Percentiles rank a stretch among this genome's conserved stretches.
These are phyloP conservation scores for Paratilapia polleni DNA, from an alignment of 2,113 vertebrate genomes.

Conservation along the genomic window DNA sequence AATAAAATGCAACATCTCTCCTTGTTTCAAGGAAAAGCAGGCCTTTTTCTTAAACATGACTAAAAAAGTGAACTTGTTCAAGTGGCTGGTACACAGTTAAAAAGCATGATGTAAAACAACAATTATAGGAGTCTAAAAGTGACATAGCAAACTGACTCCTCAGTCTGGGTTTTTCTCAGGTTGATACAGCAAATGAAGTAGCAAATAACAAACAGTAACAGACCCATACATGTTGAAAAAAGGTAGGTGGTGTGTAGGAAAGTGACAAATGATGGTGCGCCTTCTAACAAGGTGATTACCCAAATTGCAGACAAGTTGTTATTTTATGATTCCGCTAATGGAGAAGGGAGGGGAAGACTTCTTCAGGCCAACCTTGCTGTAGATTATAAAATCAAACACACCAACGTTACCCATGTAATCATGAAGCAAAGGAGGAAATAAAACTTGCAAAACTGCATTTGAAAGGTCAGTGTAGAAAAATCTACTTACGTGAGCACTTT, in stretches of 20 bases:
- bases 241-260: background rate
- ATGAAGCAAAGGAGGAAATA: background rate
- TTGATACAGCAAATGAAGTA: slow-evolving; percentile 4
- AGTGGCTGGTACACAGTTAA: no score
- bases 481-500: slow-evolving; percentile 75
- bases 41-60: background rate
- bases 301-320: background rate
- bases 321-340: slow-evolving; percentile 71
- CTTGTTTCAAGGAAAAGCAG: background rate
- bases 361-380: slow-evolving; percentile 69
- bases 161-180: background rate
- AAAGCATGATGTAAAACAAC: background rate
- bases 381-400: background rate
- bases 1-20: background rate
- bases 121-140: background rate
- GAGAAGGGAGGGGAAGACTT: slow-evolving; percentile 69
- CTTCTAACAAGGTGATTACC: background rate
- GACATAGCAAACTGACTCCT: background rate
- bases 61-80: background rate
- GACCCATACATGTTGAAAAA: background rate
- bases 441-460: background rate
- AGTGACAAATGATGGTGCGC: background rate
- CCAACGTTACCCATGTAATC: background rate
- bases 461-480: background rate
- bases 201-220: background rate